Evolutionary conservation across 2,113 vertebrate species (phyloP).

Genomic region (Cephalopholis sonnerati): DNA sequence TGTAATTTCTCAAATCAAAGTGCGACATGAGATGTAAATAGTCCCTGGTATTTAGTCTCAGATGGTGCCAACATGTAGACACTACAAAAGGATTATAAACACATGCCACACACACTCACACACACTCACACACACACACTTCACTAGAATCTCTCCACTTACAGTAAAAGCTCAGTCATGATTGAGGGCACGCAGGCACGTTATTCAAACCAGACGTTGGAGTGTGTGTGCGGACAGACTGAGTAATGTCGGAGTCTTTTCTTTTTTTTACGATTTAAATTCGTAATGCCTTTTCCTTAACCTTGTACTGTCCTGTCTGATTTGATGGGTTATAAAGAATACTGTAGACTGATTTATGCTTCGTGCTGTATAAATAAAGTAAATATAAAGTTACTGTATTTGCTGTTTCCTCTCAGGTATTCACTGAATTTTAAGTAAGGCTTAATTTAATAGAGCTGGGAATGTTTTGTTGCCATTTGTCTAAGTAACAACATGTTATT

Average conservation of each 20-base stretch:
- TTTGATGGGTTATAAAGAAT: not conserved
- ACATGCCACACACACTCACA: not conserved
- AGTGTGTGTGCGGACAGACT: not conserved
- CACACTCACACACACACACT: not conserved
- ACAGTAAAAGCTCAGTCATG: conserved; percentile 29
- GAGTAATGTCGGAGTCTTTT: not conserved
- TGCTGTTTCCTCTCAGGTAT: not conserved
- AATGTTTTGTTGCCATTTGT: no score
- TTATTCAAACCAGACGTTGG: conserved; percentile 23
- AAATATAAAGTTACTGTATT: not conserved
- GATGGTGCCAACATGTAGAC: not conserved
- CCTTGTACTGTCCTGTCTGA: not conserved
- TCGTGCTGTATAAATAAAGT: not conserved
- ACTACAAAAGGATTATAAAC: conserved; percentile 6
- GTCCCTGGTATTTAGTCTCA: not conserved
- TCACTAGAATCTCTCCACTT: conserved; percentile 9
- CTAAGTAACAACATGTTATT: no score
- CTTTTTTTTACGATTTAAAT: not conserved
- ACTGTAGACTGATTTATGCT: not conserved
- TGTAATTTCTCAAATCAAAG: conserved; percentile 7
- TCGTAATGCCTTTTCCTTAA: not conserved
- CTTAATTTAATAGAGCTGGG: not conserved
- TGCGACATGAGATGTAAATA: conserved; percentile 16
- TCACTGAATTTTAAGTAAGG: no score
- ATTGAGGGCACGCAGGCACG: not conserved